Base-by-base conservation (phyloP, 2,113 vertebrate genomes). In the Promerops cafer region DNA sequence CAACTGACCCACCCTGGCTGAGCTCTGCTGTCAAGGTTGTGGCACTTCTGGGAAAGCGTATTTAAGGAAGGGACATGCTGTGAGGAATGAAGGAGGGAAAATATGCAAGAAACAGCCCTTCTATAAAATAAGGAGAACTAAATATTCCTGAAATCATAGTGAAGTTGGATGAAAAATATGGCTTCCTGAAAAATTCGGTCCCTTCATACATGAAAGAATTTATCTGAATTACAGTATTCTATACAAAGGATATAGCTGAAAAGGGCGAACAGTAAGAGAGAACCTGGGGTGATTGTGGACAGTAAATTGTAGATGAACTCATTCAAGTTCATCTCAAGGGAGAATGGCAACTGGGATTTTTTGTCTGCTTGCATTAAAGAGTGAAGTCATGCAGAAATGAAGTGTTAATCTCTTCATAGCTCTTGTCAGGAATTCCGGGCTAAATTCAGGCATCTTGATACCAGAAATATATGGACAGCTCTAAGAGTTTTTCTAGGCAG, bases 351-450 rank as follows among this genome's bases (percentile, higher is more conserved):
- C 33, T 47, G n/a, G 35, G 28, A 54, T 39, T 76, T 94, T 95
- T 95, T 95, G 45, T 44, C 54, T 88, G 23, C 47, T 72, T 86
- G 17, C 42, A 77, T 10, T 61, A 54, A 80, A 87, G 31, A 16
- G 50, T 63, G 63, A 93, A 93, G 60, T 77, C 66, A 86, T 68
- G 64, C 20, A 93, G 84, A 96, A 96, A 87, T 50, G 13, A 93
- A 86, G 21, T 42, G 68, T 37, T 88, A 83, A 90, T 86, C 63
- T 94, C 63, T 78, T 39, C 59, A 74, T 33, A 90, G 50, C 6
- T 59, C 24, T 83, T 83, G n/a, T 70, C 47, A 83, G 64, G 52
- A 88, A 90, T 83, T 91, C 39, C 16, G 4, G 83, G 60, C 60
- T 88, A 71, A 52, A 10, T 83, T 47, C 59, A 68, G 35, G 27